Conservation (phyloP, 2,888 invertebrate species). For the Lasioglossum marginatum region DNA sequence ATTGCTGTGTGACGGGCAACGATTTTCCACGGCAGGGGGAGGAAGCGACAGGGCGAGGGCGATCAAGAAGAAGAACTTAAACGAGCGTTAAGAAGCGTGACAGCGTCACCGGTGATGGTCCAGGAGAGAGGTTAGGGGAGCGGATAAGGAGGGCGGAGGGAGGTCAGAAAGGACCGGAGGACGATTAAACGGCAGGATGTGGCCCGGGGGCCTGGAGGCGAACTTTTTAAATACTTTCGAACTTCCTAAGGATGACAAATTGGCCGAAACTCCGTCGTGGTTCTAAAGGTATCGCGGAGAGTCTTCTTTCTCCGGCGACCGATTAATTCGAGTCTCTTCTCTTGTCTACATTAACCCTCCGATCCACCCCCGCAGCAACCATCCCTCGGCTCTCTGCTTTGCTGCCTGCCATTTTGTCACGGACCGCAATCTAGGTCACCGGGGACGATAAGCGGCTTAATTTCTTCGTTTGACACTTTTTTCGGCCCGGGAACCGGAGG, state of each 20-base stretch:
- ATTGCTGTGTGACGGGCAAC: conserved; percentile 43
- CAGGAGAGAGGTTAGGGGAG: conserved; percentile 12
- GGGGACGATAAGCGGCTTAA: conserved; percentile 50
- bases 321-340: conserved; percentile 65
- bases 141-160: conserved; percentile 23
- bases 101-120: conserved; percentile 18
- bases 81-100: conserved; percentile 63
- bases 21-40: conserved; percentile 10
- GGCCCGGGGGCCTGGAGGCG: conserved; percentile 69
- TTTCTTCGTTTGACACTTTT: conserved; percentile 71
- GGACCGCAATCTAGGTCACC: conserved; percentile 31
- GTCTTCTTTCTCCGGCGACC: conserved; percentile 54
- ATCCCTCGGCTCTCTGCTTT: neutral
- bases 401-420: conserved; percentile 27
- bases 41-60: conserved; percentile 1
- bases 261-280: conserved; percentile 74
- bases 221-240: conserved; percentile 84
- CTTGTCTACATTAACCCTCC: conserved; percentile 49
- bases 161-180: conserved; percentile 49
- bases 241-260: conserved; percentile 83
- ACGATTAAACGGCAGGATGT: conserved; percentile 74
- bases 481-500: conserved; percentile 28
- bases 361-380: neutral
- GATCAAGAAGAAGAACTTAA: conserved; percentile 46
- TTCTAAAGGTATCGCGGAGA: conserved; percentile 54